A percentile compares a stretch with the other conserved stretches of the same genome.
These are phyloP conservation scores for Microtus oregoni DNA, from an alignment of 2,113 vertebrate genomes.

Conservation along the genomic window DNA sequence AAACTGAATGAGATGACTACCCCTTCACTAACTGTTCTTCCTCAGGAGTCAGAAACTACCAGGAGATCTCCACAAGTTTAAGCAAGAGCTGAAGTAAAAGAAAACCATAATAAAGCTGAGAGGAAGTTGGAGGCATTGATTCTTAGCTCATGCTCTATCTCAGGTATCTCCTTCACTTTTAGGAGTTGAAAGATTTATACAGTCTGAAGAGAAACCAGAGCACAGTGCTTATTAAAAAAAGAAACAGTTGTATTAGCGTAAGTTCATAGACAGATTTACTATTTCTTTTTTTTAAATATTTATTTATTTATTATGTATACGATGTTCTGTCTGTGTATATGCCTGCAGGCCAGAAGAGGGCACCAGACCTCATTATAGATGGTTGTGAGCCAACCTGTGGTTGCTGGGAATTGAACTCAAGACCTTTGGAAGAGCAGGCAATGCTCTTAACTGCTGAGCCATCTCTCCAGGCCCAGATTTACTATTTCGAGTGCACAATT, in stretches of 20 bases:
- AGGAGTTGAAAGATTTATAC: neutral
- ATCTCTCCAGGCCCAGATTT: neutral
- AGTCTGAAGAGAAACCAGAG: neutral
- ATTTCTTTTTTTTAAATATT: too few relatives aligned
- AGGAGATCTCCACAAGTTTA: neutral
- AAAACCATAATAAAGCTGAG: too few relatives aligned
- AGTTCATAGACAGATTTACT: neutral
- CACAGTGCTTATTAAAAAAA: neutral
- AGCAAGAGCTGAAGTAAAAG: neutral
- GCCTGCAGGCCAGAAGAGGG: too few relatives aligned
- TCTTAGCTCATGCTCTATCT: constrained; percentile 26
- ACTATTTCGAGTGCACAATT: neutral
- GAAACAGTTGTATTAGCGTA: neutral
- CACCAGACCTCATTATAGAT: too few relatives aligned
- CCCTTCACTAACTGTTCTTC: constrained; percentile 22
- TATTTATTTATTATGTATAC: too few relatives aligned
- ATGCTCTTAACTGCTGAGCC: too few relatives aligned
- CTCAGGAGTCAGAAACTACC: constrained; percentile 36
- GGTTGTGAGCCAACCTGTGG: too few relatives aligned
- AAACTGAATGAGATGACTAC: neutral
- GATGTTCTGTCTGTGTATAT: too few relatives aligned
- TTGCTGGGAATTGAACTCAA: too few relatives aligned
- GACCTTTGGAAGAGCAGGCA: too few relatives aligned
- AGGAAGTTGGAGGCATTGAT: neutral
- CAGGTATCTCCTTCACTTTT: neutral